These are phyloP conservation scores for Synanthedon tipuliformis DNA, from an alignment of 2,888 invertebrate species.

Conservation along the genomic window DNA sequence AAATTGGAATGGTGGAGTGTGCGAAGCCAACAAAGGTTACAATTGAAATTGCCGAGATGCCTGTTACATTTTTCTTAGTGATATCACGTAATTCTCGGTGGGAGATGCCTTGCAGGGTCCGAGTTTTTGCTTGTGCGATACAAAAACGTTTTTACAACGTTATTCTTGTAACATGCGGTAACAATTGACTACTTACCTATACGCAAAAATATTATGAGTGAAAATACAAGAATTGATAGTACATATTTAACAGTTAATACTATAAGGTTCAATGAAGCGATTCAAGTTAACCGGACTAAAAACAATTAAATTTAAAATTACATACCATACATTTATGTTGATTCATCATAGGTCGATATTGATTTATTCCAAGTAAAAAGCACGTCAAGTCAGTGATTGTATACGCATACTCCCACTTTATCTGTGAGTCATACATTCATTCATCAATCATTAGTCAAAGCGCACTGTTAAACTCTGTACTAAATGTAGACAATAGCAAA, in stretches of 20 bases:
- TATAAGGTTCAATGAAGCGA: no score
- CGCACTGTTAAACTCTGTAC: conserved; percentile 15
- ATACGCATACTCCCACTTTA: conserved; percentile 24
- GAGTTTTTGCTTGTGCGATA: conserved; percentile 33
- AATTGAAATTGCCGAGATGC: conserved; percentile 66
- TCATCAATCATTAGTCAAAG: conserved; percentile 47
- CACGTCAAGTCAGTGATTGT: no score
- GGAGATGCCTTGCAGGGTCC: conserved; percentile 33
- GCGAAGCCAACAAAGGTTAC: conserved; percentile 53
- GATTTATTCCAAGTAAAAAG: no score
- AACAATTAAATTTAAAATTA: no score
- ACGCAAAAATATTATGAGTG: no score
- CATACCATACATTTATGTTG: no score
- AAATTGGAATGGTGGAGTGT: conserved; percentile 51
- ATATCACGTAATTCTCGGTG: conserved; percentile 51
- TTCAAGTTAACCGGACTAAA: no score
- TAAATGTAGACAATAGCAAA: neutral
- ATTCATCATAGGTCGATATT: no score
- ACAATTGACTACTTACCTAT: no score
- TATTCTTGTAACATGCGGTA: conserved; percentile 40
- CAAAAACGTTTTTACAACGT: conserved; percentile 29
- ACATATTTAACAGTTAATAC: no score
- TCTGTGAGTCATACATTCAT: conserved; percentile 53
- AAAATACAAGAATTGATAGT: no score
- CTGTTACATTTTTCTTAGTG: conserved; percentile 56